Conservation (phyloP, 53 echinoderm and acorn worm species). For the Antedon mediterranea region DNA sequence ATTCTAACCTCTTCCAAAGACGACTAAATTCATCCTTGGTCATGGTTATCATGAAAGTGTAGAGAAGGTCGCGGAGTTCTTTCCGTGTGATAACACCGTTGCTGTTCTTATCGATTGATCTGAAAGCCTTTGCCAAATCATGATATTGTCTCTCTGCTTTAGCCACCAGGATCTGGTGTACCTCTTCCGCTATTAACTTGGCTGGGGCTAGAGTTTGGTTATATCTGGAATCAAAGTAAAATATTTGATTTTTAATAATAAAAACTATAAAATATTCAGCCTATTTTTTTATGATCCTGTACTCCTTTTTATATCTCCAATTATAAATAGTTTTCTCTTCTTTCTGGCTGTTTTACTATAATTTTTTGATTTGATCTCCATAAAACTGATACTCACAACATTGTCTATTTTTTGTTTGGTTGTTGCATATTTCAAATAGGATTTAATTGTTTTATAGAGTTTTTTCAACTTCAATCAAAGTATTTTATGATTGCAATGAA, state of each 20-base stretch:
- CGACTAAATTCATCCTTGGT: constrained; percentile 72
- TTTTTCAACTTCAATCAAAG: no score
- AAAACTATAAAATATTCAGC: no score
- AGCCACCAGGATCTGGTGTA: constrained; percentile 81
- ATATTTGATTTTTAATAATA: not conserved
- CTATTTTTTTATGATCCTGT: no score
- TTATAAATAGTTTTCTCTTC: no score
- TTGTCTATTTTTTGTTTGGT: no score
- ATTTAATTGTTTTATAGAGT: no score
- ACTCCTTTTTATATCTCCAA: no score
- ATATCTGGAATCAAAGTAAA: constrained; percentile 47
- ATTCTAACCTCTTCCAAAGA: constrained; percentile 70
- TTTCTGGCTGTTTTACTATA: no score
- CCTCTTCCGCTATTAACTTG: constrained; percentile 73
- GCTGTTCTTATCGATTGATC: constrained; percentile 81
- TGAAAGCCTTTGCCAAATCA: constrained; percentile 89
- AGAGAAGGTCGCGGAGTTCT: constrained; percentile 82
- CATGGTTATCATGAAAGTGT: constrained; percentile 94
- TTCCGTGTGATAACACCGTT: constrained; percentile 92
- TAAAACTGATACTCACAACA: no score
- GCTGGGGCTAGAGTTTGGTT: constrained; percentile 75
- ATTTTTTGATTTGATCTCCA: no score
- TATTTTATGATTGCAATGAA: no score
- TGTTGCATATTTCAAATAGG: no score
- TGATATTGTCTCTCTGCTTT: constrained; percentile 89